Evolutionary conservation across 2,113 vertebrate genomes (phyloP), one percentile per base, ranked within the genome.

Genomic region (Eira barbara): DNA sequence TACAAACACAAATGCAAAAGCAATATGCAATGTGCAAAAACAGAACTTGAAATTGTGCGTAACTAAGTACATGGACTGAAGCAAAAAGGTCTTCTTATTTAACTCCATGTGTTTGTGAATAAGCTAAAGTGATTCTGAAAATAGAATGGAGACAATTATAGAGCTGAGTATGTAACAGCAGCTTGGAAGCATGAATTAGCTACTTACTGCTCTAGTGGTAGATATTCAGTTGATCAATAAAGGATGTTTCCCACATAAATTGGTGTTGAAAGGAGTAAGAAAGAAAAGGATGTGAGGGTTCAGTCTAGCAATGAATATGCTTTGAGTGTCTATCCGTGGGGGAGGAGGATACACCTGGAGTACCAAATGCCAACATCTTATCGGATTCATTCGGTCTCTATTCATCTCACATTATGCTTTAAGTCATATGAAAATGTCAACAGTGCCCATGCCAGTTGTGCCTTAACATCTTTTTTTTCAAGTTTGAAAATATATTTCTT

Each of bases 121-220:
- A 67, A 57, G 29, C n/a, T 34, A 67, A 92, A 97, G 92, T 67
- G 81, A 92, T 88, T 92, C 45, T 88, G 31, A 49, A 92, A 47
- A 83, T n/a, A 61, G 59, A 59, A 89, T 47, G 39, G 21, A 79
- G 57, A 25, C 27, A 74, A 18, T 61, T 13, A 87, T 20, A 39
- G 25, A 71, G 49, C 36, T 29, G 47, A 49, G 9, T 52, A 59
- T 36, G 15, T 55, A 92, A 95, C 36, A 78, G 76, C 47, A 63
- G 29, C 69, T 76, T 93, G 86, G n/a, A 96, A 90, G 31, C 18
- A 74, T 84, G 61, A 84, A 52, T 67, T 82, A 29, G 11, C 29
- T 76, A 42, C 63, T 83, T 85, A 63, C 57, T 67, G 17, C 39
- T 86, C 7, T 76, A 49, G n/a, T 90, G 73, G 36, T 67, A 73